Percentiles rank a stretch among this genome's conserved stretches.
Evolutionary conservation across 2,797 vertebrate genomes (phyloP).

Genomic region (Tenualosa thibaudeaui): DNA sequence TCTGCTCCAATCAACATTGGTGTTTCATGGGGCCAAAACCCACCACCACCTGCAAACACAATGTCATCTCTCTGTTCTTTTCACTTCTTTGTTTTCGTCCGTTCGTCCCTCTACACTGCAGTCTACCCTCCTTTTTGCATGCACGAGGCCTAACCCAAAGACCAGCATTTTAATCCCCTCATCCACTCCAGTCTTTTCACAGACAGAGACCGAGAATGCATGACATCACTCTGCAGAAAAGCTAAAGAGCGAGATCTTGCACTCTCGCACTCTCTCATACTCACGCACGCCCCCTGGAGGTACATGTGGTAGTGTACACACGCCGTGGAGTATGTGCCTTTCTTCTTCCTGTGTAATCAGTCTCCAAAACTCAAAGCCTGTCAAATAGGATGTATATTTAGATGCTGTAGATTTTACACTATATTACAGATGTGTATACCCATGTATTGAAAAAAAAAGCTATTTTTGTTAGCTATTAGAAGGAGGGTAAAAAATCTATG

Average conservation of each 20-base stretch:
- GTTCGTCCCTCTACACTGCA: not conserved
- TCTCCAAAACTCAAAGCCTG: constrained; percentile 44
- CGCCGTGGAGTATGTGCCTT: constrained; percentile 23
- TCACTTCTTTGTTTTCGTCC: not conserved
- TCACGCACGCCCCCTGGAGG: constrained; percentile 40
- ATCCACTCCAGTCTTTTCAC: no score
- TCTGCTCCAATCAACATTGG: not conserved
- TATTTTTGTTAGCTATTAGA: constrained; percentile 27
- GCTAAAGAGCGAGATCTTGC: not conserved
- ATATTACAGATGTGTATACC: constrained; percentile 27
- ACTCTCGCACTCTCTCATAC: not conserved
- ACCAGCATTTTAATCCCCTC: no score
- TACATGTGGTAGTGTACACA: not conserved
- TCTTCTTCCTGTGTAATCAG: constrained; percentile 4
- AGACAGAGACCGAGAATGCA: not conserved
- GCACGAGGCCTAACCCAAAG: no score
- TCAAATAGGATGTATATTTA: constrained; percentile 41
- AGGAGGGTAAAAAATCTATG: constrained; percentile 15
- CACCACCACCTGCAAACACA: not conserved
- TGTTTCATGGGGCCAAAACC: not conserved
- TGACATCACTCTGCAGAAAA: constrained; percentile 24
- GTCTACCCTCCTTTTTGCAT: constrained; percentile 15
- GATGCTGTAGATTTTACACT: constrained; percentile 31
- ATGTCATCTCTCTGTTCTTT: not conserved
- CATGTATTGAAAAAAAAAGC: constrained; percentile 47